Base-by-base conservation (phyloP, 2,113 vertebrate genomes). In the Rhinoderma darwinii region DNA sequence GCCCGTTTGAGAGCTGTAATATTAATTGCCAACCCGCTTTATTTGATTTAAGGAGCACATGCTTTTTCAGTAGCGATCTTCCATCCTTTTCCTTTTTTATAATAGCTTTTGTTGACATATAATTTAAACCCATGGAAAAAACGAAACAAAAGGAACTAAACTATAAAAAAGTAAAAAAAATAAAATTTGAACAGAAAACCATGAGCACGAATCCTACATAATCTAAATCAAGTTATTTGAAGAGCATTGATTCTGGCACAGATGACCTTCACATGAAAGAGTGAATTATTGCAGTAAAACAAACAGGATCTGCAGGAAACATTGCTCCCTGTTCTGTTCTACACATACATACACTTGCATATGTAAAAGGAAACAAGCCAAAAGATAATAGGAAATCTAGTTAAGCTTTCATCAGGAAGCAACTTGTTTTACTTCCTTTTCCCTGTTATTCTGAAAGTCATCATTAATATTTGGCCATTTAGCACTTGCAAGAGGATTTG, bases 331-430 rank as follows among this genome's bases (percentile, higher is more conserved):
- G 66, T 50, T 54, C 77, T 22, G 15, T 10, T 10, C 50, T 72
- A 37, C 72, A 43, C 50, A 50, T 30, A 59, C 43, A 82, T 68
- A 82, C 32, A 74, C 44, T 74, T 61, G 41, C 78, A 87, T 44
- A 70, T 87, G 83, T 74, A 63, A 79, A 75, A 74, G 85, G 78
- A 87, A 87, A 82, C 78, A 74, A 27, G 74, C 63, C 51, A 82
- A 87, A 87, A 82, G 85, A 87, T 87, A 74, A 87, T 87, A 87
- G 85, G 85, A 87, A 86, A 86, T 81, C 50, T 41, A 87, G 39
- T 41, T n/a, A 82, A 74, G 78, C 66, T 82, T 74, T 82, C n/a
- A 35, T 82, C 85, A 87, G 85, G 78, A 87, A 87, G 78, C 82
- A 70, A 25, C 77, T 87, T 73, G 68, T 73, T 87, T 75, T 41